These are phyloP conservation scores for Drosophila mimetica DNA, from an alignment of 2,888 invertebrate genomes.

Conservation along the genomic window DNA sequence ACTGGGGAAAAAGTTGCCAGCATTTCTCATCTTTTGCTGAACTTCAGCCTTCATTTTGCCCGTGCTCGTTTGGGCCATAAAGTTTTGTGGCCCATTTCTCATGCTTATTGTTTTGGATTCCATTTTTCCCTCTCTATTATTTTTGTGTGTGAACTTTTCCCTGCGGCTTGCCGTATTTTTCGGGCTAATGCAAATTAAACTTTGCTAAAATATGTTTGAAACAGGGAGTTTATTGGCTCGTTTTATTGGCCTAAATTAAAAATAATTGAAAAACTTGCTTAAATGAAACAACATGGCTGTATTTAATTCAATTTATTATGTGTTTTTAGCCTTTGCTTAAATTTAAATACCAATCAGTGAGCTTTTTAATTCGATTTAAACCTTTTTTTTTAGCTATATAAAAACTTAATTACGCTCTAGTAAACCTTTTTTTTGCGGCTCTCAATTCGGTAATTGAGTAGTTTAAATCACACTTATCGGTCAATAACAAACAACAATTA, in stretches of 20 bases:
- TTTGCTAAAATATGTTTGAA: constrained; percentile 49
- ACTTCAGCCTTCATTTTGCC: constrained; percentile 2
- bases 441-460: constrained; percentile 22
- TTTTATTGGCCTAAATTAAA: constrained; percentile 34
- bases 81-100: constrained; percentile 43
- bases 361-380: constrained; percentile 17
- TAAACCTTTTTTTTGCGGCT: constrained; percentile 21
- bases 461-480: constrained; percentile 41
- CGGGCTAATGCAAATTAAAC: constrained; percentile 58
- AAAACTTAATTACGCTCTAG: constrained; percentile 26
- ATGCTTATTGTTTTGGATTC: constrained; percentile 39
- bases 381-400: constrained; percentile 23
- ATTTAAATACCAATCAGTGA: constrained; percentile 27
- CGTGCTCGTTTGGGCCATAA: constrained; percentile 29
- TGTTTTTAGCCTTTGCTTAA: constrained; percentile 17
- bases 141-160: constrained; percentile 32
- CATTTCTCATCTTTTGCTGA: constrained; percentile 25
- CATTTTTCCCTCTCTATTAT: constrained; percentile 1
- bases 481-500: constrained; percentile 44
- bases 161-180: constrained; percentile 30
- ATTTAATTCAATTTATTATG: constrained; percentile 23
- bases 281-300: constrained; percentile 20
- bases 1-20: constrained; percentile 39
- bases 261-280: constrained; percentile 57
- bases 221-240: constrained; percentile 3